A percentile compares a stretch with the other conserved stretches of the same genome.
These are phyloP conservation scores for Ispidina lecontei DNA, from an alignment of 2,797 vertebrate genomes.

Conservation along the genomic window DNA sequence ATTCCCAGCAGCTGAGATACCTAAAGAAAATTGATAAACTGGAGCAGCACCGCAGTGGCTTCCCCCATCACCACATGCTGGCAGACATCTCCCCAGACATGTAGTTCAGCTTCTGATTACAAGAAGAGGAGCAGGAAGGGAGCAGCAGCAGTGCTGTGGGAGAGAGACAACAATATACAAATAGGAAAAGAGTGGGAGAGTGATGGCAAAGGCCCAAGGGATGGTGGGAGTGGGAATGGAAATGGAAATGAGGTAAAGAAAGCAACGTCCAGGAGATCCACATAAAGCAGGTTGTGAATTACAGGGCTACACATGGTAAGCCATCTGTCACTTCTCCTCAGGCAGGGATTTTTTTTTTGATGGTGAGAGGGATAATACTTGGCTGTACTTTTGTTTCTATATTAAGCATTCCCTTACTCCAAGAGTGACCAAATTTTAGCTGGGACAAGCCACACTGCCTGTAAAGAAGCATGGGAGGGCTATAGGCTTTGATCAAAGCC, in stretches of 20 bases:
- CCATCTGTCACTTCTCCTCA: conserved; percentile 62
- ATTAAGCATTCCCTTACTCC: neutral
- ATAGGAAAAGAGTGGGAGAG: conserved; percentile 36
- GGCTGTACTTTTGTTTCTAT: conserved; percentile 42
- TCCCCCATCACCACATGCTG: accelerated
- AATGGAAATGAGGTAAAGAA: conserved; percentile 68
- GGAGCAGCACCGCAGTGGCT: neutral
- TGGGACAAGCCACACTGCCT: neutral
- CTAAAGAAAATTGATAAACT: neutral
- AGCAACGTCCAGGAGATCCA: conserved; percentile 49
- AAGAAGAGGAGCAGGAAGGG: neutral
- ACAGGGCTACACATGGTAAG: conserved; percentile 47
- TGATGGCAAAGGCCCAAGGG: conserved; percentile 52
- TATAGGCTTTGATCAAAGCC: conserved; percentile 56
- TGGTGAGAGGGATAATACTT: conserved; percentile 37
- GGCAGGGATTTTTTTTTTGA: conserved; percentile 11
- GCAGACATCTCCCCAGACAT: neutral
- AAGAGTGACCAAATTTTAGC: conserved; percentile 28
- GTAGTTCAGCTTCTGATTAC: neutral
- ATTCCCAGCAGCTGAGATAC: neutral
- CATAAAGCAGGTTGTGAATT: conserved; percentile 69
- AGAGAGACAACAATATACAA: neutral
- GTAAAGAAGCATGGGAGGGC: conserved; percentile 19
- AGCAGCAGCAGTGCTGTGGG: neutral
- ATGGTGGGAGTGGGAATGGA: conserved; percentile 55